Base-by-base conservation (phyloP, 1,140 invertebrate genomes). In the Drosophila mauritiana region DNA sequence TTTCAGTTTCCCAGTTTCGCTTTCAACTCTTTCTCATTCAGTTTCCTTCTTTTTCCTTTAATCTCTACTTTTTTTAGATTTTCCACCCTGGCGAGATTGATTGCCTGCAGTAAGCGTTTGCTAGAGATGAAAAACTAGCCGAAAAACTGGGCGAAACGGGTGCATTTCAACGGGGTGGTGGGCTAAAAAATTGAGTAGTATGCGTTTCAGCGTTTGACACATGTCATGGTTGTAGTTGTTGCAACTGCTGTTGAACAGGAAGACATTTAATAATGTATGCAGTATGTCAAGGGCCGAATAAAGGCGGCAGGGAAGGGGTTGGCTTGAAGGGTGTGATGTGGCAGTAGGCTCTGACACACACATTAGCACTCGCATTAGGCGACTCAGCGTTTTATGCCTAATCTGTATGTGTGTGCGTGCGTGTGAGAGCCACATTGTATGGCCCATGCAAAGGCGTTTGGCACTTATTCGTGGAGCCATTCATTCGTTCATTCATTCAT, bases 221-320 rank as follows among this genome's bases (percentile, higher is more conserved):
- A 84, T 80, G 76, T 76, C 55, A 58, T 64, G 80, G 42, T 70
- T 68, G 56, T 58, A 39, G 69, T 58, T 73, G 70, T 25, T 40
- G 46, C 27, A 55, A 34, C 36, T 53, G 62, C 31, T 63, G 63
- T 53, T 49, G 43, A 67, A 81, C 65, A 54, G 78, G 76, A 70
- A 73, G 75, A 73, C 83, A 80, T 86, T 82, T 77, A 86, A 86
- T 82, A 88, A 82, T 88, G 61, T 72, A 81, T 78, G 74, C 77
- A 64, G 34, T 59, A 58, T 78, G 82, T 63, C 73, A 67, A 56
- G 58, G 51, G 57, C 45, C 34, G 36, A 15, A 36, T 36, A 64
- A 20, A 17, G 34, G 37, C 11, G 27, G 25, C 40, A 31, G 8
- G 6, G 13, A 2, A 20, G n/a, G 15, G n/a, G 15, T 17, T 15